Conservation (phyloP, 1,140 invertebrate genomes). For the Cyrtorhinus lividipennis region DNA sequence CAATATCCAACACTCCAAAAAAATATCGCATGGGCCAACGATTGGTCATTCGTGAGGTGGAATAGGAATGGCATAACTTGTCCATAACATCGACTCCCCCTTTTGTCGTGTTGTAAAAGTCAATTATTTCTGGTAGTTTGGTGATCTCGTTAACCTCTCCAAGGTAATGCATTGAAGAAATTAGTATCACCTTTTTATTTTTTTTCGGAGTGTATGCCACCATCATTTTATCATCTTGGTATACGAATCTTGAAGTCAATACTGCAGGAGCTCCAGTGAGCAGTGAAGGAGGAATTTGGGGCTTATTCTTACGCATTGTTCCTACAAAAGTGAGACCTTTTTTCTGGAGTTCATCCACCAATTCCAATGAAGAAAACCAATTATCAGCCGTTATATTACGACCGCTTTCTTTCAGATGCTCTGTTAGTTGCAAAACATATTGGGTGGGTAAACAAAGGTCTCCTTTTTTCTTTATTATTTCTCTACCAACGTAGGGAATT, state of each 20-base stretch:
- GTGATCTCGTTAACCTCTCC: slow-evolving; percentile 19
- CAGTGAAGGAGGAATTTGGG: slow-evolving; percentile 27
- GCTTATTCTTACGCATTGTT: slow-evolving; percentile 34
- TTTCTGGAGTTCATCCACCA: slow-evolving; percentile 22
- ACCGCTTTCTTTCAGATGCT: neutral
- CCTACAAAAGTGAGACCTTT: slow-evolving; percentile 20
- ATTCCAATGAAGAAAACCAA: slow-evolving; percentile 18
- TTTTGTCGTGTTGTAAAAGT: slow-evolving; percentile 27
- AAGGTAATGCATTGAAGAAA: slow-evolving; percentile 28
- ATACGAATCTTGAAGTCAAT: slow-evolving; percentile 30
- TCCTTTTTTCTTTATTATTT: neutral
- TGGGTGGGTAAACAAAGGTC: slow-evolving; percentile 13
- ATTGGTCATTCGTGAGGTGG: slow-evolving; percentile 21
- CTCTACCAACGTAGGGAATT: no score
- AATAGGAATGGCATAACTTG: slow-evolving; percentile 25
- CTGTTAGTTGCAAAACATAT: slow-evolving; percentile 14
- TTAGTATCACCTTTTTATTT: slow-evolving; percentile 26
- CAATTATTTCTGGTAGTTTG: slow-evolving; percentile 26
- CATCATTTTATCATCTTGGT: slow-evolving; percentile 27
- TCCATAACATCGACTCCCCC: slow-evolving; percentile 27
- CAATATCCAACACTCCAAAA: slow-evolving; percentile 24
- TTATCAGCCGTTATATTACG: slow-evolving; percentile 19
- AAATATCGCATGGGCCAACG: slow-evolving; percentile 28
- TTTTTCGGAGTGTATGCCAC: slow-evolving; percentile 29
- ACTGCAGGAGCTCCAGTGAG: neutral